Conservation (phyloP, 2,888 invertebrate genomes). For the Erebia palarica region DNA sequence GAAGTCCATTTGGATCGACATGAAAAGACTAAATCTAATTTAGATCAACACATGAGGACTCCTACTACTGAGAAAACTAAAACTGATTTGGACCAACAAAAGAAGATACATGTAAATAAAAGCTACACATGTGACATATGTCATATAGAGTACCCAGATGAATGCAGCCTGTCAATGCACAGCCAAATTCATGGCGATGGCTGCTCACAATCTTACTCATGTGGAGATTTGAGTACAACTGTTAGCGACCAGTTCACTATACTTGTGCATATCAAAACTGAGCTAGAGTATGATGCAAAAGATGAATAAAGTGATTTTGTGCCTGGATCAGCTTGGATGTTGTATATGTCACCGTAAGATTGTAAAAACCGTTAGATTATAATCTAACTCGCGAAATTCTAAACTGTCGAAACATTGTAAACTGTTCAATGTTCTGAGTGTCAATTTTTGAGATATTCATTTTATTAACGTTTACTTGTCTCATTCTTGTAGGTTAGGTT, state of each 20-base stretch:
- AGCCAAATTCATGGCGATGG: neutral
- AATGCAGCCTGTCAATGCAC: neutral
- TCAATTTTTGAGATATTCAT: too few relatives aligned
- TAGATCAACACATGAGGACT: neutral
- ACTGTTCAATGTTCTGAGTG: too few relatives aligned
- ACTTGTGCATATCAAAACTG: neutral
- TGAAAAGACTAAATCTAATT: neutral
- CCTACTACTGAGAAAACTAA: neutral
- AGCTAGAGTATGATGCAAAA: neutral
- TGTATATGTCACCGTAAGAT: too few relatives aligned
- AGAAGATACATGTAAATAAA: neutral
- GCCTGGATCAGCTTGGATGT: too few relatives aligned
- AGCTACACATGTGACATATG: neutral
- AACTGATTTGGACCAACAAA: neutral
- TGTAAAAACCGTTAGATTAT: too few relatives aligned
- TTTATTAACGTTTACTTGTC: too few relatives aligned
- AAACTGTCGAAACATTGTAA: too few relatives aligned
- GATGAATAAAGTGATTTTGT: neutral
- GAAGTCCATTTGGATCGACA: neutral
- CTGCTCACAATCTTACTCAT: neutral
- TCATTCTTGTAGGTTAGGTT: too few relatives aligned
- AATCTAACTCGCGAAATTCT: too few relatives aligned
- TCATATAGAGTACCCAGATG: neutral
- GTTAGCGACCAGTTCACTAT: neutral
- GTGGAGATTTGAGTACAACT: neutral